phyloP scores from a whole-genome alignment of 2,797 vertebrate genomes.

The Aythya fuligula region DNA sequence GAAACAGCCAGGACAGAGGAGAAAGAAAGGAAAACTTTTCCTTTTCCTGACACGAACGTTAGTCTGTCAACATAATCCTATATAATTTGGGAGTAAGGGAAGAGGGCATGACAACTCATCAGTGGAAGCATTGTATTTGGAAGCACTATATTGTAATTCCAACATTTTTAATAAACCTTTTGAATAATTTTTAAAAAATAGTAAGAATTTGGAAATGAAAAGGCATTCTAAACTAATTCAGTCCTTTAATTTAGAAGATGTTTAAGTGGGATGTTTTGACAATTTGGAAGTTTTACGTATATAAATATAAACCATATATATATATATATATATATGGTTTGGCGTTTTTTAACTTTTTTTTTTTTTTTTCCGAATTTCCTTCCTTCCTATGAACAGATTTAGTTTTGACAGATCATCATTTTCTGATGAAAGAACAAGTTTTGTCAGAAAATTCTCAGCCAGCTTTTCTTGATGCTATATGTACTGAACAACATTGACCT shows the following conservation, averaged over 20 bases:
- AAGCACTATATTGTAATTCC: background rate
- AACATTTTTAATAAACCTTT: background rate
- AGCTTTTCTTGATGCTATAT: background rate
- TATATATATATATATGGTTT: background rate
- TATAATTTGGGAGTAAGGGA: background rate
- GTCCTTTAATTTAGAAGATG: background rate
- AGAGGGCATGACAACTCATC: background rate
- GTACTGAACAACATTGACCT: background rate
- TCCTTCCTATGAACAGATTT: conserved; percentile 35
- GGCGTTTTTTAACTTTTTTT: background rate
- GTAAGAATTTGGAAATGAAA: background rate
- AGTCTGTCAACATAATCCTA: background rate
- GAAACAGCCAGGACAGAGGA: background rate
- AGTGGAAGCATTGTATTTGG: background rate
- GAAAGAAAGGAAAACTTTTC: background rate
- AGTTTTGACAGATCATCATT: conserved; percentile 46
- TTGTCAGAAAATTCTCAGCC: background rate
- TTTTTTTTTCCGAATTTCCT: background rate
- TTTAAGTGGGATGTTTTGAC: background rate
- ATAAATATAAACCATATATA: too few relatives aligned
- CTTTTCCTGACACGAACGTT: background rate
- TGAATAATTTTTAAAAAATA: background rate
- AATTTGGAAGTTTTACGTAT: background rate
- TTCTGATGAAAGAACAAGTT: conserved; percentile 32
- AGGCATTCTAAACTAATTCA: background rate